phyloP scores from a whole-genome alignment of 2,797 vertebrate genomes.

The Danio kyathit region DNA sequence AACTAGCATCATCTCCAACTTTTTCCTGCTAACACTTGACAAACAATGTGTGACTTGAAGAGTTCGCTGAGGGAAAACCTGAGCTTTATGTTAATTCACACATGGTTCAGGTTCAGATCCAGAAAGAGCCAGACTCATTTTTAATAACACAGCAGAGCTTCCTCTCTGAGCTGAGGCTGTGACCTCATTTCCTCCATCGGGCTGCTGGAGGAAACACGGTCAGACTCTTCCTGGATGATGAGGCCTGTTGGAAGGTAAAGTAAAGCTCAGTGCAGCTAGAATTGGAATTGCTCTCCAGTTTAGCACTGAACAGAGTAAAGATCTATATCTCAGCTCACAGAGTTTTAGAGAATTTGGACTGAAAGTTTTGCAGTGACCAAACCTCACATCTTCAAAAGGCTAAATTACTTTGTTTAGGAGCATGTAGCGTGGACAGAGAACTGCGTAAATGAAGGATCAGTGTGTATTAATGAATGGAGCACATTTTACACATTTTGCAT shows the following conservation, averaged over 20 bases:
- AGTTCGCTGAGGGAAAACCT: conserved; percentile 88
- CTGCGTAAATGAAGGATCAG: too few species aligned
- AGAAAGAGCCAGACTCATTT: conserved; percentile 81
- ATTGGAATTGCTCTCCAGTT: too few species aligned
- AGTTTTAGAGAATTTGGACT: too few species aligned
- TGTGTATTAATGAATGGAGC: too few species aligned
- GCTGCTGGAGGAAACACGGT: conserved; percentile 39
- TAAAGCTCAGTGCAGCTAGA: background rate
- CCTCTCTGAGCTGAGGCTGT: conserved; percentile 14
- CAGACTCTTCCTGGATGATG: conserved; percentile 49
- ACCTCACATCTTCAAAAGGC: too few species aligned
- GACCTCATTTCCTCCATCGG: conserved; percentile 43
- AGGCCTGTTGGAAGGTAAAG: background rate
- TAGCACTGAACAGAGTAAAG: too few species aligned
- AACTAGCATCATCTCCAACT: conserved; percentile 93
- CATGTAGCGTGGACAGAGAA: too few species aligned
- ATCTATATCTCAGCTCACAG: too few species aligned
- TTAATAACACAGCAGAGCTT: conserved; percentile 68
- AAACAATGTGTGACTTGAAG: conserved; percentile 94
- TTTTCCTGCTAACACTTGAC: conserved; percentile 94
- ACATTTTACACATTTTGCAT: too few species aligned
- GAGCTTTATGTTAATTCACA: conserved; percentile 65
- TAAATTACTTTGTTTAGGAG: too few species aligned
- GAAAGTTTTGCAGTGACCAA: too few species aligned
- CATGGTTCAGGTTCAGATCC: conserved; percentile 78